Percentiles rank a stretch among this genome's conserved stretches.
These are phyloP conservation scores for Ceratosolen fusciceps DNA, from an alignment of 1,140 invertebrate genomes.

Conservation along the genomic window DNA sequence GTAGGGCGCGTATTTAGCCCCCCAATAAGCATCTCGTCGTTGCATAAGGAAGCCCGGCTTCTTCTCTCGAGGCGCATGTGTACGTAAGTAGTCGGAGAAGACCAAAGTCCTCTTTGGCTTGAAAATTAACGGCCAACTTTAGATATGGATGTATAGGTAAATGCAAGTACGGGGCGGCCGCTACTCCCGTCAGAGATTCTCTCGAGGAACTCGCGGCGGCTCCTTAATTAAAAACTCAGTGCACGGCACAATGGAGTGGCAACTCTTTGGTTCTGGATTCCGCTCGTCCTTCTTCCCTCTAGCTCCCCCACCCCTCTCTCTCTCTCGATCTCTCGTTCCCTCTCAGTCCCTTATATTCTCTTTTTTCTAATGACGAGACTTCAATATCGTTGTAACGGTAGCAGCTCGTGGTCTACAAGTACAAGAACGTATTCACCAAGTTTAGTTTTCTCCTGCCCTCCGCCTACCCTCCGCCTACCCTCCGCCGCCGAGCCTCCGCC, in stretches of 20 bases:
- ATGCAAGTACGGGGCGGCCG: constrained; percentile 9
- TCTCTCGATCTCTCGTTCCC: constrained; percentile 24
- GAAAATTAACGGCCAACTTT: neutral
- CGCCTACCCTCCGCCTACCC: constrained; percentile 10
- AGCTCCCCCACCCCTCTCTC: constrained; percentile 41
- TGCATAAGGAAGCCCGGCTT: constrained; percentile 34
- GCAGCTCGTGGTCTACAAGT: constrained; percentile 13
- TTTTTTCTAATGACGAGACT: constrained; percentile 22
- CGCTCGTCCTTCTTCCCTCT: constrained; percentile 32
- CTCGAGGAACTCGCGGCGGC: constrained; percentile 57
- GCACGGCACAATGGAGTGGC: constrained; percentile 62
- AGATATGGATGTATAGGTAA: constrained; percentile 11
- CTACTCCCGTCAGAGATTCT: constrained; percentile 46
- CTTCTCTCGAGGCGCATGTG: neutral
- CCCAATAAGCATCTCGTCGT: constrained; percentile 18
- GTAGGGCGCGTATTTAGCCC: constrained; percentile 9
- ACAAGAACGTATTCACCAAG: constrained; percentile 22
- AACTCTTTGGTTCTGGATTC: constrained; percentile 57
- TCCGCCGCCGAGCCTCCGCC: neutral
- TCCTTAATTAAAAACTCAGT: constrained; percentile 64
- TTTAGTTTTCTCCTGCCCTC: neutral
- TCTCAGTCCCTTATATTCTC: constrained; percentile 20
- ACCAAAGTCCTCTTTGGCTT: neutral
- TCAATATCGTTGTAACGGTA: constrained; percentile 13
- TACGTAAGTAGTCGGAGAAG: neutral